Conservation (phyloP, 1,140 invertebrate genomes). For the Contarinia nasturtii region DNA sequence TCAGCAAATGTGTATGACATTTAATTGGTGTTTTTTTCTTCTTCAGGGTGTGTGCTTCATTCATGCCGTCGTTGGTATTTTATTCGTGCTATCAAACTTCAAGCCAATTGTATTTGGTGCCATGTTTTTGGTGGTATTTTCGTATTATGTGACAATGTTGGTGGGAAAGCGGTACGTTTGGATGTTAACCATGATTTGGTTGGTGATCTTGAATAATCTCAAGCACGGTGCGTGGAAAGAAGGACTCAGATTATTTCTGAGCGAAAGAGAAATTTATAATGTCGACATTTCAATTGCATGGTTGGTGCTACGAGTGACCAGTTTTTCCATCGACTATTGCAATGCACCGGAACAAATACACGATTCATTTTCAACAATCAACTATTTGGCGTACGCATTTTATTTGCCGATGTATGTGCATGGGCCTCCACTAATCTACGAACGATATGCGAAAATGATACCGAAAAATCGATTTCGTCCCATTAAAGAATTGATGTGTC, state of each 20-base stretch:
- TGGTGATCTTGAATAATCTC: conserved; percentile 19
- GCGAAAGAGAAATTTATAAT: conserved; percentile 20
- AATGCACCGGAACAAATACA: conserved; percentile 9
- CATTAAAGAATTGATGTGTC: conserved; percentile 11
- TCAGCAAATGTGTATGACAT: conserved; percentile 11
- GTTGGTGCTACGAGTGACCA: conserved; percentile 32
- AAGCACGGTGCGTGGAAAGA: conserved; percentile 15
- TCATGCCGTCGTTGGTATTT: not conserved
- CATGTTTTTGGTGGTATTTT: not conserved
- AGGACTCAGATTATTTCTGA: conserved; percentile 3
- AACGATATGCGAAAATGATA: conserved; percentile 27
- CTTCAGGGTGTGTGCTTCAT: not conserved
- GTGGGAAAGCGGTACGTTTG: conserved; percentile 13
- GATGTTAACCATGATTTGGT: conserved; percentile 19
- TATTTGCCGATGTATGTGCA: conserved; percentile 62
- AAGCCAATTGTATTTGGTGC: not conserved
- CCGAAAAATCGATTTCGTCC: conserved; percentile 24
- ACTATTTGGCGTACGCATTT: conserved; percentile 48
- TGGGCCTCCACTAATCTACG: conserved; percentile 61
- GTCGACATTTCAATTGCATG: conserved; percentile 29
- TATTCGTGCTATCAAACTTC: not conserved
- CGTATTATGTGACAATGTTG: not conserved
- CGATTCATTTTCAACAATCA: conserved; percentile 11
- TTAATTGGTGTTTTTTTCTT: not conserved
- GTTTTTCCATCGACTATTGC: conserved; percentile 29